Conservation (phyloP, 30 jellyfish, hydroid and myxozoan genomes). For the Catostylus mosaicus region DNA sequence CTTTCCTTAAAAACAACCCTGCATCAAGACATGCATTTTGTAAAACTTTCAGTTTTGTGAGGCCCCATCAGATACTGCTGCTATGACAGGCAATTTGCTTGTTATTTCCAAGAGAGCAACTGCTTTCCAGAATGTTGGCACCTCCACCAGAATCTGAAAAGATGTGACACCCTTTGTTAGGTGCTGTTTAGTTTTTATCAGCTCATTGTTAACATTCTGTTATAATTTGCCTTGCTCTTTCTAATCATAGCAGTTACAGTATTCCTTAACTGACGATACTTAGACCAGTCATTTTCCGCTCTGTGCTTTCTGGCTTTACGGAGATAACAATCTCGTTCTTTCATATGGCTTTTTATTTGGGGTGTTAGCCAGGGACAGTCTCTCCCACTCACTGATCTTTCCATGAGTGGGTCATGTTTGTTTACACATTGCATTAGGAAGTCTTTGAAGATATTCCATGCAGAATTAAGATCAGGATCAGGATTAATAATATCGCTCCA, state of each 20-base stretch:
- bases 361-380: conserved; percentile 44
- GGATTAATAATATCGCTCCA: conserved; percentile 5
- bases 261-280: conserved; percentile 25
- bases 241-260: conserved; percentile 29
- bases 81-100: no score
- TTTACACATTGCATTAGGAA: conserved; percentile 32
- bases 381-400: conserved; percentile 33
- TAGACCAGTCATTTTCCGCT: conserved; percentile 30
- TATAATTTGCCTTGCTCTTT: conserved; percentile 34
- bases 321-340: conserved; percentile 37
- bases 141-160: no score
- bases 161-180: no score
- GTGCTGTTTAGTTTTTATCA: neutral
- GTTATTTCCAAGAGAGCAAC: no score
- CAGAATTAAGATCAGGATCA: conserved; percentile 1
- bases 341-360: conserved; percentile 18
- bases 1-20: no score
- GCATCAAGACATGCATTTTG: no score
- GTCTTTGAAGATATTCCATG: conserved; percentile 25
- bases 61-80: no score
- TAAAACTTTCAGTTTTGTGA: no score
- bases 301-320: conserved; percentile 41
- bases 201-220: conserved; percentile 16
- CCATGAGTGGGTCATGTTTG: conserved; percentile 43
- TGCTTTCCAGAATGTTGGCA: no score